phyloP scores from a whole-genome alignment of 1,140 invertebrate species.

The Papilio glaucus region DNA sequence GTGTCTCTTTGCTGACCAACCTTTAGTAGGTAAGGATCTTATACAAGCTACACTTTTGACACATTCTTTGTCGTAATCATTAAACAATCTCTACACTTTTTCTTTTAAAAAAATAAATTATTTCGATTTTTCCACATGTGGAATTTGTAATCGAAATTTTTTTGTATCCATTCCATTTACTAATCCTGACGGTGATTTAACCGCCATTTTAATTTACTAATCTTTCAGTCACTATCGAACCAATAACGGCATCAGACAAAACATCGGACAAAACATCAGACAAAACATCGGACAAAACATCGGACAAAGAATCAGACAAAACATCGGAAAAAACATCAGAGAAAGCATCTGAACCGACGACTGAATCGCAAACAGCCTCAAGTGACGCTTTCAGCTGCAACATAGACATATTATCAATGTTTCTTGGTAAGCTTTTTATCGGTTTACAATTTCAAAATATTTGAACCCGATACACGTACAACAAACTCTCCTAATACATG shows the following conservation, averaged over 20 bases:
- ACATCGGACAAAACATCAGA: neutral
- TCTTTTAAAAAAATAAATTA: too few species aligned
- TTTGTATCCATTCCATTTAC: too few species aligned
- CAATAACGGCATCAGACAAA: neutral
- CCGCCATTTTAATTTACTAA: neutral
- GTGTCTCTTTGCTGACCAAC: constrained; percentile 63
- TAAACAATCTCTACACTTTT: neutral
- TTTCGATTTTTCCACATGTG: too few species aligned
- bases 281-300: neutral
- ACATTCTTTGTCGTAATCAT: too few species aligned
- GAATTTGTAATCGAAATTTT: too few species aligned
- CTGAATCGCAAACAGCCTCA: neutral
- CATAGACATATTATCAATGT: constrained; percentile 67
- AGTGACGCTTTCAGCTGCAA: constrained; percentile 61
- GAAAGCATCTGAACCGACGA: neutral
- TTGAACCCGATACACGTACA: too few species aligned
- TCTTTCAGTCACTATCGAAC: constrained; percentile 7
- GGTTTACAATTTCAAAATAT: neutral
- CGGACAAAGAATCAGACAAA: neutral
- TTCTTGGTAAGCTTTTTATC: constrained; percentile 52
- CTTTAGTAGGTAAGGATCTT: constrained; percentile 57
- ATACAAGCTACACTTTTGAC: too few species aligned
- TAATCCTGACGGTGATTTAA: too few species aligned
- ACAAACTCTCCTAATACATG: too few species aligned
- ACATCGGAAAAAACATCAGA: neutral